Base-by-base conservation (phyloP, 2,113 vertebrate species). In the Pica pica region DNA sequence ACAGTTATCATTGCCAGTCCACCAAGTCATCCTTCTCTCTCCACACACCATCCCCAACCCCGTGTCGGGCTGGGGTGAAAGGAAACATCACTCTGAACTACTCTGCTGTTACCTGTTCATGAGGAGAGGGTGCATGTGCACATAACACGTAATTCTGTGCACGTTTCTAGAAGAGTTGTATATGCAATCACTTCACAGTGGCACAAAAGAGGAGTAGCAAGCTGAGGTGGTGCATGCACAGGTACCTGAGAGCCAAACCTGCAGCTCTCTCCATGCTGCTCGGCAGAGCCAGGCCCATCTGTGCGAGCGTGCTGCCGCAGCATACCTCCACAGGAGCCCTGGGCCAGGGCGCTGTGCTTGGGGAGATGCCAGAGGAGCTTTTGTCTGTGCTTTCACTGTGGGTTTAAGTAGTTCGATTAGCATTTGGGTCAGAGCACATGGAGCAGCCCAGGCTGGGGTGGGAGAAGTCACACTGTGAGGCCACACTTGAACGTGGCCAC, bases 1-100 rank as follows among this genome's bases (percentile, higher is more conserved):
- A 21, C 18, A 9, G 63, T 77, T 73, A 53, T 53, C 3, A 1
- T 47, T 89, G 50, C 60, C 31, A 49, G 64, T 20, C 44, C 59
- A n/a, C 46, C 30, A 33, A 65, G 63, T 30, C 57, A 47, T 33
- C 37, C 13, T 56, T 79, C 35, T 44, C 35, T 52, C 46, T 80
- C 35, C 63, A 27, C n/a, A 24, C 21, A 17, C 49, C 18, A 44
- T 60, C 44, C 42, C 11, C 42, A 89, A 1, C 23, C 31, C 37
- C 0, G 0, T 50, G 22, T 18, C 0, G 0, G 61, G 37, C 39
- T 71, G 60, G 52, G 30, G 12, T 31, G 50, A 57, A 60, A 69
- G 69, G 27, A 55, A 30, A 26, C 20, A 7, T 71, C 42, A 4
- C 55, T 60, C 31, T 56, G 60, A 47, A 33, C 39, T 24, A 30